Evolutionary conservation across 2,797 vertebrate genomes (phyloP).

Genomic region (Enoplosus armatus): DNA sequence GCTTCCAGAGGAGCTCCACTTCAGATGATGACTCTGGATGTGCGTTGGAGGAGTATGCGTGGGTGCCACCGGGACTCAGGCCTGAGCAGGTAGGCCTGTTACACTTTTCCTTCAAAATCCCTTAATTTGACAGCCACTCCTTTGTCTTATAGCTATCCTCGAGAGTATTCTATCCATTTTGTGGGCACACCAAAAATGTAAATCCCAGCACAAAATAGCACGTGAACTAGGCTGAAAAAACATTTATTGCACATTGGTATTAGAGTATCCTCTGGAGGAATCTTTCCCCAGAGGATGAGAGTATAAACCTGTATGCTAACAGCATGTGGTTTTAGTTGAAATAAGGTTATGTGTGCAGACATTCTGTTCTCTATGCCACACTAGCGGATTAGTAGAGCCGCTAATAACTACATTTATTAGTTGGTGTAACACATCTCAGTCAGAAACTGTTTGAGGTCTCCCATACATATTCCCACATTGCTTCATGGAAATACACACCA

Average conservation of each 20-base stretch:
- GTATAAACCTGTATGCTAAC: conserved; percentile 18
- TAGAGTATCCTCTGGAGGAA: too few species aligned
- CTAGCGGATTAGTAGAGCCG: conserved; percentile 47
- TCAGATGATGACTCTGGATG: conserved; percentile 98
- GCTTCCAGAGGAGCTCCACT: conserved; percentile 95
- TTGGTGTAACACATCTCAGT: conserved; percentile 22
- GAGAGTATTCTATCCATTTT: not conserved
- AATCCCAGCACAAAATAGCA: not conserved
- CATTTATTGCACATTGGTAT: not conserved
- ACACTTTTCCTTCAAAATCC: not conserved
- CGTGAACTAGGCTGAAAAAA: not conserved
- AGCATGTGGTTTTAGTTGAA: conserved; percentile 40
- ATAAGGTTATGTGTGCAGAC: conserved; percentile 31
- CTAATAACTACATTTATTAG: conserved; percentile 9
- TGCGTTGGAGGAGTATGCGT: conserved; percentile 95
- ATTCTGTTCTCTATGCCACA: conserved; percentile 5
- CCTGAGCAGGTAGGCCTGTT: conserved; percentile 90
- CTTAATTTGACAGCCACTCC: not conserved
- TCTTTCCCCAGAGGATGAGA: not conserved
- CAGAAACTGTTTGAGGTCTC: conserved; percentile 10
- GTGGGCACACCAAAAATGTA: not conserved
- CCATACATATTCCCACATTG: conserved; percentile 6
- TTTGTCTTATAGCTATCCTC: not conserved
- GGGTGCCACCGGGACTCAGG: conserved; percentile 95
- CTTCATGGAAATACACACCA: conserved; percentile 5